phyloP scores from a whole-genome alignment of 2,888 invertebrate genomes.

The Nasonovia ribisnigri region DNA sequence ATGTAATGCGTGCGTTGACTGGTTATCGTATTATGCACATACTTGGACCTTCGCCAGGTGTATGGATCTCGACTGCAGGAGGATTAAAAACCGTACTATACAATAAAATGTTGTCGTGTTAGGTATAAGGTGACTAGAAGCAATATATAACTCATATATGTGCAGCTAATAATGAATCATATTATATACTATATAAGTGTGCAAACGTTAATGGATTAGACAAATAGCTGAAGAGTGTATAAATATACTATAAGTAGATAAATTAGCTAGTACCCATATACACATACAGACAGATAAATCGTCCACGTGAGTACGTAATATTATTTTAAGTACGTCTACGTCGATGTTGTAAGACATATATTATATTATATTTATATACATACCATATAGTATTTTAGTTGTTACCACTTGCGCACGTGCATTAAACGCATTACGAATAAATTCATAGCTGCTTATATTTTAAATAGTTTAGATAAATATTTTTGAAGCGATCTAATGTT shows the following conservation, averaged over 20 bases:
- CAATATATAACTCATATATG: background rate
- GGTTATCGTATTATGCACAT: background rate
- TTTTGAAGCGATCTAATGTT: background rate
- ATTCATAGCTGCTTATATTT: background rate
- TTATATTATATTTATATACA: background rate
- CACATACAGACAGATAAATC: slow-evolving; percentile 1
- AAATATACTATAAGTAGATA: background rate
- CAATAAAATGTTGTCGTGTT: background rate
- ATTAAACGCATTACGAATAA: background rate
- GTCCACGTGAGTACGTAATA: background rate
- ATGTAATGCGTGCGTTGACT: background rate
- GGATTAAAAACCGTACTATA: slow-evolving; percentile 7
- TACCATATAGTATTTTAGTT: no score
- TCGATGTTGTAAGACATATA: background rate
- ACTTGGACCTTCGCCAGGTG: slow-evolving; percentile 1
- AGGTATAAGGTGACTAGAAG: background rate
- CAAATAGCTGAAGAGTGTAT: slow-evolving; percentile 6
- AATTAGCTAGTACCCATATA: background rate
- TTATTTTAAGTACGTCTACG: background rate
- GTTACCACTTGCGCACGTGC: background rate
- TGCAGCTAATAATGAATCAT: background rate
- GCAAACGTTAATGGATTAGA: slow-evolving; percentile 32
- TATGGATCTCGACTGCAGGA: background rate
- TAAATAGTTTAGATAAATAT: background rate
- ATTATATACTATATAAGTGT: background rate